Evolutionary conservation across 2,888 invertebrate genomes (phyloP), one percentile per base, ranked within the genome.

Genomic region (Apoderus coryli): DNA sequence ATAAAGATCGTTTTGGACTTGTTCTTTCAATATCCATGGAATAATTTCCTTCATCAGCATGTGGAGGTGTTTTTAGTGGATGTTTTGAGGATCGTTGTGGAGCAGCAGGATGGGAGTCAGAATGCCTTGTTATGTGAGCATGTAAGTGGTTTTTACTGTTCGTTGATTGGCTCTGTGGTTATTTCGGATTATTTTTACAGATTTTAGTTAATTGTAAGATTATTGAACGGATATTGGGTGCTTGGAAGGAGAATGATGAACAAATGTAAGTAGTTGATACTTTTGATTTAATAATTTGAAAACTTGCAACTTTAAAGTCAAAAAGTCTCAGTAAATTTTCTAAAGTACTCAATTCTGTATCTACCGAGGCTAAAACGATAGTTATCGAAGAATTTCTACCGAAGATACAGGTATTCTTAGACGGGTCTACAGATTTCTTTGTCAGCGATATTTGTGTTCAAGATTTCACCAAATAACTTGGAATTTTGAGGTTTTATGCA

Each of bases 41-140:
- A 95, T 66, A 93, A 90, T 67, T 92, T 95, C 64, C 69, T 95
- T 54, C 93, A 95, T 61, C 79, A 79, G 43, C 84, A 88, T 63
- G 80, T 88, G 44, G 76, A 78, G 57, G 72, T 76, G 56, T 78
- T 84, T 55, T 61, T 90, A 45, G 65, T 67, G 37, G 67, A 75
- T 60, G 77, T 82, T 49, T 70, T 86, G 33, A 53, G 57, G 47
- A n/a, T n/a, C n/a, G 40, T 44, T 10, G 53, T 53, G 30, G 60
- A 60, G 7, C 37, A 37, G 2, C 36, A 53, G 52, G 56, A 56
- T 34, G 54, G 45, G 10, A 40, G 49, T 35, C 44, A 49, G 34
- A 52, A 54, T 58, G 59, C 61, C 54, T 60, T n/a, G n/a, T n/a
- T 69, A 57, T 65, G 64, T 59, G 60, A 56, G 50, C 64, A 67